Evolutionary conservation across 2,113 vertebrate genomes (phyloP).

Genomic region (Macaca mulatta): DNA sequence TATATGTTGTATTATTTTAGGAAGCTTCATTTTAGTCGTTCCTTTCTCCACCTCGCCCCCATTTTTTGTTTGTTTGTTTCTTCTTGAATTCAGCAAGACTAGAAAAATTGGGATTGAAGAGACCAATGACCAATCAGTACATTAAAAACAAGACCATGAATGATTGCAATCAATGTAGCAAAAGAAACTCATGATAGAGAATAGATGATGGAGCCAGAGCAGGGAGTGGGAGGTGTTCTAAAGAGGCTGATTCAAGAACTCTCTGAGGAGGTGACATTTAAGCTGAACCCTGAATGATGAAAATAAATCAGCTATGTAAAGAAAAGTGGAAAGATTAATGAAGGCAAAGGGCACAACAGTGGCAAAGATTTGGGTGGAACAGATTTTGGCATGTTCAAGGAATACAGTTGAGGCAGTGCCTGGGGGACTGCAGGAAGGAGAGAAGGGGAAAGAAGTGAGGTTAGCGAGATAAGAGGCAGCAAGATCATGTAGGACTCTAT

Average conservation of each 20-base stretch:
- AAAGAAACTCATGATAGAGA: not conserved
- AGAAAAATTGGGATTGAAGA: not conserved
- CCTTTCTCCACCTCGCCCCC: rapidly evolving
- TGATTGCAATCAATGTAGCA: too few species aligned
- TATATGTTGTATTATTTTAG: not conserved
- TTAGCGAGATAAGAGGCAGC: not conserved
- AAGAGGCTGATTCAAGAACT: not conserved
- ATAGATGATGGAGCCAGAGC: not conserved
- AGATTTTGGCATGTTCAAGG: not conserved
- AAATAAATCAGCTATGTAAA: not conserved
- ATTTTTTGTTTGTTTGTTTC: not conserved
- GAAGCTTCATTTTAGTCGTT: not conserved
- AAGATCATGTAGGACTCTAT: rapidly evolving
- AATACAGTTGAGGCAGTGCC: too few species aligned
- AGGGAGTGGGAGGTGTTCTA: not conserved
- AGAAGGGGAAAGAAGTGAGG: not conserved
- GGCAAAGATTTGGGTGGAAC: not conserved
- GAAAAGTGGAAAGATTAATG: not conserved
- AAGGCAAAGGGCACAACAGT: not conserved
- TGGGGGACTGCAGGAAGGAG: not conserved
- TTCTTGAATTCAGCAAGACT: not conserved
- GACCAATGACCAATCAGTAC: not conserved
- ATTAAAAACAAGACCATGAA: not conserved
- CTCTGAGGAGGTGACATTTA: not conserved
- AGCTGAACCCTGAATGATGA: not conserved